These are phyloP conservation scores for Polyommatus iphigenia DNA, from an alignment of 2,888 invertebrate genomes.

Conservation along the genomic window DNA sequence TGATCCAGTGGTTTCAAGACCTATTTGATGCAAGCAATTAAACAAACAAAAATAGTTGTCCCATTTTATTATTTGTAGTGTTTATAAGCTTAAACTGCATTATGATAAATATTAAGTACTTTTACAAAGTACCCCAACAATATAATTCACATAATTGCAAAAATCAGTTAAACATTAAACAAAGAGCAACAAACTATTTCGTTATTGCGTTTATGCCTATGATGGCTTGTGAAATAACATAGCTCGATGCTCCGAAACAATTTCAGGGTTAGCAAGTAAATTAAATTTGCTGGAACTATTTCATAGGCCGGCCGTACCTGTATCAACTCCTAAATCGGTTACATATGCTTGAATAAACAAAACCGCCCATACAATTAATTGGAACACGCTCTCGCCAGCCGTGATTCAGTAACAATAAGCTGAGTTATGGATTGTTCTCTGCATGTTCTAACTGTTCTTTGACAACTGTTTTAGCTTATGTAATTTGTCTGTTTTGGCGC, in stretches of 20 bases:
- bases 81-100: too few species aligned
- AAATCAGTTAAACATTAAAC: not conserved
- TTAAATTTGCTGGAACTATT: slow-evolving; percentile 39
- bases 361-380: slow-evolving; percentile 26
- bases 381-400: not conserved
- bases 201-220: not conserved
- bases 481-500: not conserved
- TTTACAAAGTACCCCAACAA: too few species aligned
- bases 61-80: too few species aligned
- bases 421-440: not conserved
- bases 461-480: not conserved
- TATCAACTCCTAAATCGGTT: slow-evolving; percentile 27
- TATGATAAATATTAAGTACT: too few species aligned
- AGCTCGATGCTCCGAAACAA: not conserved
- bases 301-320: slow-evolving; percentile 23
- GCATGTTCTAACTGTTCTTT: not conserved
- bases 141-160: not conserved
- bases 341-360: slow-evolving; percentile 30
- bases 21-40: too few species aligned
- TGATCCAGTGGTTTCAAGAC: too few species aligned
- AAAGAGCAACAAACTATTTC: not conserved
- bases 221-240: not conserved
- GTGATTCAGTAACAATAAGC: slow-evolving; percentile 12
- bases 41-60: too few species aligned
- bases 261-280: slow-evolving; percentile 26